Conservation (phyloP, 2,113 vertebrate species). For the Anguilla rostrata region DNA sequence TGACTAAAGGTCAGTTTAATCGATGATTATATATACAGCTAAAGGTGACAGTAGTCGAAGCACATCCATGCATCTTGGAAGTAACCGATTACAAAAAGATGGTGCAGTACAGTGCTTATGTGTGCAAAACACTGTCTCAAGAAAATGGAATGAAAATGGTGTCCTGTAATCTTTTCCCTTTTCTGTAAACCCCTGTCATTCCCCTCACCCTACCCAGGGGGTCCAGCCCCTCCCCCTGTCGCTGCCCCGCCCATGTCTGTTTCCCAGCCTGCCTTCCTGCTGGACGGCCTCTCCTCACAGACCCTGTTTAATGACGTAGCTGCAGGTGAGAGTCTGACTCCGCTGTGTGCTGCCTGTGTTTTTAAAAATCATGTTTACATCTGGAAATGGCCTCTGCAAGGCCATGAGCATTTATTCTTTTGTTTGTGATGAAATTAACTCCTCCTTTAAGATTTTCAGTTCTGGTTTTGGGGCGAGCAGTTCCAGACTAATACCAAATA, state of each 20-base stretch:
- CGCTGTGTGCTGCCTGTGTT: background rate
- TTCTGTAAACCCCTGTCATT: slow-evolving; percentile 22
- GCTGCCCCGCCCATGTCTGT: slow-evolving; percentile 67
- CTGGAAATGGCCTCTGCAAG: background rate
- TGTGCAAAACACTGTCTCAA: too few relatives aligned
- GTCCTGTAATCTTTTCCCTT: too few relatives aligned
- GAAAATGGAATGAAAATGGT: too few relatives aligned
- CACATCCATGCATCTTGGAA: too few relatives aligned
- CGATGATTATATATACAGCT: too few relatives aligned
- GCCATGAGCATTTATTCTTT: too few relatives aligned
- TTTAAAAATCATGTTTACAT: background rate
- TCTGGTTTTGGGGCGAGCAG: background rate
- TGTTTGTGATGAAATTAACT: too few relatives aligned
- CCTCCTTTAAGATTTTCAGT: background rate
- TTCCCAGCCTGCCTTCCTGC: slow-evolving; percentile 84
- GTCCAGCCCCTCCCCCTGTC: slow-evolving; percentile 73
- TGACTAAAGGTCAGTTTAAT: too few relatives aligned
- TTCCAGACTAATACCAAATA: background rate
- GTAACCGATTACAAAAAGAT: too few relatives aligned
- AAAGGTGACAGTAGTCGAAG: too few relatives aligned
- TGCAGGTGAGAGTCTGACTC: slow-evolving; percentile 71
- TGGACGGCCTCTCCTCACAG: slow-evolving; percentile 89
- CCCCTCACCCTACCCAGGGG: slow-evolving; percentile 56
- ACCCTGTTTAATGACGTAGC: slow-evolving; percentile 90
- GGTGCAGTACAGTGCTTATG: too few relatives aligned